Conservation (phyloP, 1,140 invertebrate species). For the Halyomorpha halys region DNA sequence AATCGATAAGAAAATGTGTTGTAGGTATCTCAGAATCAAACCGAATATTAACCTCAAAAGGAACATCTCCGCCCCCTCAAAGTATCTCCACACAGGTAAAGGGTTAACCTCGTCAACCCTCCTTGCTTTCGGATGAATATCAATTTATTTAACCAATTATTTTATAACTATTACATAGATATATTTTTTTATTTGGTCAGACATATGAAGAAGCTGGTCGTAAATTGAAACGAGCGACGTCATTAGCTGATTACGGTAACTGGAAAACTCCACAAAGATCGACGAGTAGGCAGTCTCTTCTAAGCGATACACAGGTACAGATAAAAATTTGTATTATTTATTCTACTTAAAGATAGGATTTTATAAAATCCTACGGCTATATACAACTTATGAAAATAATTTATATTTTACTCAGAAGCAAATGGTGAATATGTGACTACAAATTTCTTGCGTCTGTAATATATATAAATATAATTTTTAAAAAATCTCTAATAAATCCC, state of each 20-base stretch:
- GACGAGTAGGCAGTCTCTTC: slow-evolving; percentile 51
- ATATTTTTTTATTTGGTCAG: slow-evolving; percentile 22
- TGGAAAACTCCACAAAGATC: slow-evolving; percentile 38
- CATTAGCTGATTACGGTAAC: slow-evolving; percentile 35
- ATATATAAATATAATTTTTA: no score
- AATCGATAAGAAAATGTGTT: slow-evolving; percentile 12
- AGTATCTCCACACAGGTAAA: slow-evolving; percentile 74
- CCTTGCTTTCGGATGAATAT: no score
- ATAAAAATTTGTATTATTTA: background rate
- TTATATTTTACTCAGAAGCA: no score
- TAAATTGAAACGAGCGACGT: slow-evolving; percentile 40
- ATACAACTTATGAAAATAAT: no score
- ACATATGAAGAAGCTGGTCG: slow-evolving; percentile 31
- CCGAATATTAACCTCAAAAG: slow-evolving; percentile 43
- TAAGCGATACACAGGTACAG: slow-evolving; percentile 50
- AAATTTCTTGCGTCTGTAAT: no score
- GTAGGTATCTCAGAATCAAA: slow-evolving; percentile 16
- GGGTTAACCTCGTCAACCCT: no score
- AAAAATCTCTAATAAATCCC: no score
- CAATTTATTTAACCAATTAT: no score
- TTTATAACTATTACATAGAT: background rate
- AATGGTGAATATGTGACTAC: no score
- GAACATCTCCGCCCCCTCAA: slow-evolving; percentile 75
- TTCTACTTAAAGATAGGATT: no score
- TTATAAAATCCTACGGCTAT: no score